These are phyloP conservation scores for Molanna angustata DNA, from an alignment of 2,888 invertebrate species.

Conservation along the genomic window DNA sequence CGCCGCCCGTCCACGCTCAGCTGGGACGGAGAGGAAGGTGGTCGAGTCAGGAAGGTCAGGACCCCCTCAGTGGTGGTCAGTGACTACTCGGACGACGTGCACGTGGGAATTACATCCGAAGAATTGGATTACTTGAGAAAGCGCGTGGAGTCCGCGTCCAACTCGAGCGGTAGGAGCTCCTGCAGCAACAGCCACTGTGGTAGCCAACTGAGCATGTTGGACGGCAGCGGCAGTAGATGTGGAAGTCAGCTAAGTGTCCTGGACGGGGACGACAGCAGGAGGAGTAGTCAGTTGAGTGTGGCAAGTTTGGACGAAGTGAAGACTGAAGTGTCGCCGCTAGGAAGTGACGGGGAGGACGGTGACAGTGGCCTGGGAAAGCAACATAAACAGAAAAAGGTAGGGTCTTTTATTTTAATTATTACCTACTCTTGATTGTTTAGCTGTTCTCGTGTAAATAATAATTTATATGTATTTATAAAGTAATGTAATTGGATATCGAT, in stretches of 20 bases:
- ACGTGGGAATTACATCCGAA: constrained; percentile 25
- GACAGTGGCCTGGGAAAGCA: constrained; percentile 27
- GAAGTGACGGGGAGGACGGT: constrained; percentile 29
- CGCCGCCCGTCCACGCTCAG: constrained; percentile 36
- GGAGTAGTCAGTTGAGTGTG: constrained; percentile 24
- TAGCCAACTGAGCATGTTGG: constrained; percentile 25
- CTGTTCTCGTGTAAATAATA: too few relatives aligned
- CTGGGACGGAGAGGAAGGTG: constrained; percentile 42
- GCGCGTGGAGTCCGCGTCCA: constrained; percentile 22
- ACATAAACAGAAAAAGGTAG: constrained; percentile 25
- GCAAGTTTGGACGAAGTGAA: constrained; percentile 17
- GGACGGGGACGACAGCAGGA: constrained; percentile 20
- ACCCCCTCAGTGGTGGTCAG: constrained; percentile 86
- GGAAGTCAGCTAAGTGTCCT: constrained; percentile 26
- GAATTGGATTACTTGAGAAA: constrained; percentile 30
- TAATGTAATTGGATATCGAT: too few relatives aligned
- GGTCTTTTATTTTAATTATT: neutral
- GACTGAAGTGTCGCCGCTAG: constrained; percentile 19
- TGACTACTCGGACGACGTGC: constrained; percentile 76
- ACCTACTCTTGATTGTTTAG: too few relatives aligned
- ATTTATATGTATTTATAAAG: too few relatives aligned
- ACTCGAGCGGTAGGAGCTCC: constrained; percentile 24
- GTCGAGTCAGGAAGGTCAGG: constrained; percentile 61
- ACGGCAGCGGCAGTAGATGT: constrained; percentile 27
- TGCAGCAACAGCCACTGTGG: constrained; percentile 29